Evolutionary conservation across 1,140 invertebrate species (phyloP), one percentile per base, ranked within the genome.

Genomic region (Lepidurus apus): DNA sequence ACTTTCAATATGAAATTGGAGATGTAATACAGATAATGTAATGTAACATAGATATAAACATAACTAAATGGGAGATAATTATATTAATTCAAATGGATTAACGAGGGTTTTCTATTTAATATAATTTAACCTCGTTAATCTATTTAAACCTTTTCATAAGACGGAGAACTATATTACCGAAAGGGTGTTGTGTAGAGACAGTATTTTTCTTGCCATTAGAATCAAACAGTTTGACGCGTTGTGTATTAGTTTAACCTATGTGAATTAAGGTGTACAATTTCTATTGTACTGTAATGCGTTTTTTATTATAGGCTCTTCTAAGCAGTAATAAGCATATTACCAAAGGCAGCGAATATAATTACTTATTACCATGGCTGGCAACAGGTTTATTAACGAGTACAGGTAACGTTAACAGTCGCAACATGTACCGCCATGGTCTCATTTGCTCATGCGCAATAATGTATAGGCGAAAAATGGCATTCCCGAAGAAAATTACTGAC

Each of bases 351-450:
- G 88, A 92, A 81, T 95, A 96, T 82, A 83, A 88, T 73, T 91
- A 91, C 81, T 84, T 95, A 13, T 87, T 90, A 80, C 89, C 89
- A 10, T 95, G 93, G 91, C 85, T 95, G n/a, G 92, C 91, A 42
- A 89, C 89, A 21, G 93, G 93, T 42, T 84, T 95, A 5, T 84
- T 94, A 0, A 92, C 91, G 26, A 89, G 89, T 82, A 86, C 85
- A 81, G 90, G 89, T 89, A 82, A 86, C 65, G 45, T 10, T 47
- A 87, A 86, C 10, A 2, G 45, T 7, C 17, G 45, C 10, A 47
- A 86, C 84, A 65, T 87, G 86, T 3, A 34, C 34, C 78, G 85
- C 83, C 24, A 88, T 87, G 80, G 84, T 87, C 79, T 83, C 89
- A 17, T 84, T 87, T 75, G 90, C 90, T 81, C 83, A 87, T 9